Conservation (phyloP, 2,888 invertebrate species). For the Lasioglossum leucozonium region DNA sequence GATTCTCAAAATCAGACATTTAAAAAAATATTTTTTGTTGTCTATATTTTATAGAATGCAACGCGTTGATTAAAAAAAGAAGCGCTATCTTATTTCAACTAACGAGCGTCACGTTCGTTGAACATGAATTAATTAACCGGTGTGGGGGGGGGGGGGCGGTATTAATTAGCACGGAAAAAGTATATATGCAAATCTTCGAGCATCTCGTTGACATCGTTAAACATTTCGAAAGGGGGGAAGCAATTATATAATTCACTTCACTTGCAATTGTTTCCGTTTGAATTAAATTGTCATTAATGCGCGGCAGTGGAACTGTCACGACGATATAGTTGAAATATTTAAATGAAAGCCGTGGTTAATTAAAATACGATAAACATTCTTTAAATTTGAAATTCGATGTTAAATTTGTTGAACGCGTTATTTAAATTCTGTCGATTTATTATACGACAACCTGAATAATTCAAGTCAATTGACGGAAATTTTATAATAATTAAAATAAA, state of each 20-base stretch:
- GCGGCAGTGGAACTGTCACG: neutral
- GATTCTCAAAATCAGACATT: too few species aligned
- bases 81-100: neutral
- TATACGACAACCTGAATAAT: neutral
- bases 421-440: neutral
- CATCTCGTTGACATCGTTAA: neutral
- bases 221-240: neutral
- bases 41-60: neutral
- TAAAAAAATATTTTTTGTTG: neutral
- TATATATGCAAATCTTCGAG: neutral
- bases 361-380: slow-evolving; percentile 11
- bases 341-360: neutral
- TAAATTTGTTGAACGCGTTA: neutral
- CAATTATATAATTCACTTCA: slow-evolving; percentile 1
- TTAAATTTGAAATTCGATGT: neutral
- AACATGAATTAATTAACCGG: neutral
- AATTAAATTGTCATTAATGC: slow-evolving; percentile 2
- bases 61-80: neutral
- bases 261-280: neutral
- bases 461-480: neutral
- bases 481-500: neutral
- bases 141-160: too few species aligned
- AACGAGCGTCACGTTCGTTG: neutral
- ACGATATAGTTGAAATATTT: neutral
- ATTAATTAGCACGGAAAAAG: neutral